Conservation (phyloP, 1,140 invertebrate species). For the Oreohelix idahoensis region DNA sequence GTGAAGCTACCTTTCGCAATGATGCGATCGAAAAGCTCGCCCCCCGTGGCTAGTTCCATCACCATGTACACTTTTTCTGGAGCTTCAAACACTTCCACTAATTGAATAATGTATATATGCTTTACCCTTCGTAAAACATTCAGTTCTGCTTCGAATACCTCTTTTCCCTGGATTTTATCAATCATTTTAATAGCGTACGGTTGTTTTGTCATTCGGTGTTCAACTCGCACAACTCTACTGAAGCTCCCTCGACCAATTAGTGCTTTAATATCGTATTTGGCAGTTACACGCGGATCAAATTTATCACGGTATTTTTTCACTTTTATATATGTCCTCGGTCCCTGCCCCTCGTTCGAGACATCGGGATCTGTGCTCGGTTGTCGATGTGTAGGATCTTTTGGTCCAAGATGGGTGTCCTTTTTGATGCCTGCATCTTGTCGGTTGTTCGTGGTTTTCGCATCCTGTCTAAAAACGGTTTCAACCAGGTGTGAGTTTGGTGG, state of each 20-base stretch:
- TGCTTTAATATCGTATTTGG: constrained; percentile 77
- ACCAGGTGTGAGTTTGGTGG: constrained; percentile 61
- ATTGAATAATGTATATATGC: constrained; percentile 95
- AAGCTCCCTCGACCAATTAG: constrained; percentile 76
- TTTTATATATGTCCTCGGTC: constrained; percentile 61
- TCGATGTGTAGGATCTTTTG: not conserved
- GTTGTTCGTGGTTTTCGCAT: constrained; percentile 44
- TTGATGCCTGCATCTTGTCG: constrained; percentile 32
- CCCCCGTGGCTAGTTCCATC: constrained; percentile 94
- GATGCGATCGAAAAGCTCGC: constrained; percentile 98
- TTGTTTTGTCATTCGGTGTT: constrained; percentile 75
- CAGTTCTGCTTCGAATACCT: constrained; percentile 77
- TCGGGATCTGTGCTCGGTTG: constrained; percentile 21
- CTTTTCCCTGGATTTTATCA: constrained; percentile 73
- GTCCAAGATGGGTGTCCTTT: constrained; percentile 32
- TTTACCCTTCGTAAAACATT: constrained; percentile 75
- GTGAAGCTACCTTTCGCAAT: constrained; percentile 93
- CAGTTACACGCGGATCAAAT: constrained; percentile 75
- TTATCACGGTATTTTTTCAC: constrained; percentile 71
- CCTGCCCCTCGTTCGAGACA: constrained; percentile 48
- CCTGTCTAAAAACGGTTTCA: constrained; percentile 61
- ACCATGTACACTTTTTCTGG: constrained; percentile 93
- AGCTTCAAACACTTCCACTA: constrained; percentile 93
- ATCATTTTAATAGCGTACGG: constrained; percentile 78
- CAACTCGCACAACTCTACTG: constrained; percentile 76